Evolutionary conservation across 2,888 invertebrate genomes (phyloP).

Genomic region (Brachylomia viminalis): DNA sequence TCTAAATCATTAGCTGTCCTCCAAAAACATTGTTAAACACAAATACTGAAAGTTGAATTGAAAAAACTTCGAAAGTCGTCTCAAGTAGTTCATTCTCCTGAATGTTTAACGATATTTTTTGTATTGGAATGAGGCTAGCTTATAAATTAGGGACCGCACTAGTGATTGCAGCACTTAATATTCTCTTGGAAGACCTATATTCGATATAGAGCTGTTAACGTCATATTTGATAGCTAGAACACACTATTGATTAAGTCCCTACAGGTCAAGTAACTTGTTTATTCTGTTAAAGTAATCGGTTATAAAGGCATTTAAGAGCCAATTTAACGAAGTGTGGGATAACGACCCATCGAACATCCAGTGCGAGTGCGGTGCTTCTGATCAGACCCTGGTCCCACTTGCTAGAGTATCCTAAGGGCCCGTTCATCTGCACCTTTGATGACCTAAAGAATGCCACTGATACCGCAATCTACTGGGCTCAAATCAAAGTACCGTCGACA

Average conservation of each 20-base stretch:
- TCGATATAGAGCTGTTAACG: neutral
- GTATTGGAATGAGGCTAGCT: constrained; percentile 30
- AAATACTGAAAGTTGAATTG: neutral
- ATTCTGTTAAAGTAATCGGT: neutral
- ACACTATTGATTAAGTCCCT: constrained; percentile 10
- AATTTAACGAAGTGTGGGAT: neutral
- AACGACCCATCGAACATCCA: neutral
- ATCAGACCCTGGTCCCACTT: neutral
- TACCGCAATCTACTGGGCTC: neutral
- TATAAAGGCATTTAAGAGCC: neutral
- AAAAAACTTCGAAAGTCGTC: constrained; percentile 43
- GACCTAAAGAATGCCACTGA: neutral
- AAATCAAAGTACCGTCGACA: neutral
- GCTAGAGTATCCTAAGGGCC: neutral
- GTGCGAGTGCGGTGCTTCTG: neutral
- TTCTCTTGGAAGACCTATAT: neutral
- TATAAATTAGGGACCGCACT: constrained; percentile 21
- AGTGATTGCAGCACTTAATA: constrained; percentile 11
- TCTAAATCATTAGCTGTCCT: constrained; percentile 7
- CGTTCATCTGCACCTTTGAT: neutral
- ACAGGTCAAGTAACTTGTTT: neutral
- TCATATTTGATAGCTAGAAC: constrained; percentile 25
- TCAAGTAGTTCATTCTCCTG: constrained; percentile 49
- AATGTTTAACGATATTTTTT: constrained; percentile 30
- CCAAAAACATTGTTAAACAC: constrained; percentile 9